A percentile compares a stretch with the other conserved stretches of the same genome.
phyloP scores from a whole-genome alignment of 1,140 invertebrate genomes.

The Gryllus bimaculatus region DNA sequence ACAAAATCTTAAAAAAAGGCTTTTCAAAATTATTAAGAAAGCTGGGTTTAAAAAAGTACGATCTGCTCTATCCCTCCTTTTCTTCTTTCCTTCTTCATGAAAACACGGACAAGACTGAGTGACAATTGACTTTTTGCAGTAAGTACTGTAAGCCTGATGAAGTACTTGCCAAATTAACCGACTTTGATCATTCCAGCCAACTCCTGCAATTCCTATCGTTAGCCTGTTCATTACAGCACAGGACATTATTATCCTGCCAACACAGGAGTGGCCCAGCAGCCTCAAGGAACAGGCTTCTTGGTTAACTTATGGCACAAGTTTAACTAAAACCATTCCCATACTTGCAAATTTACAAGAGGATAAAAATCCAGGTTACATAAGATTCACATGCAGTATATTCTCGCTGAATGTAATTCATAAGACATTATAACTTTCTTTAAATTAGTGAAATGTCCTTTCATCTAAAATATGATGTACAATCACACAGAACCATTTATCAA shows the following conservation, averaged over 20 bases:
- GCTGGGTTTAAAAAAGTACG: not conserved
- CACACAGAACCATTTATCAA: not conserved
- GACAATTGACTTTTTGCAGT: not conserved
- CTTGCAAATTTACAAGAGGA: not conserved
- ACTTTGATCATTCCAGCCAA: not conserved
- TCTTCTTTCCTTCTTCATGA: not conserved
- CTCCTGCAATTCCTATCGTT: not conserved
- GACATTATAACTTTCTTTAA: not conserved
- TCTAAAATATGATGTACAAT: not conserved
- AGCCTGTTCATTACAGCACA: not conserved
- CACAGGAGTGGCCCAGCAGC: not conserved
- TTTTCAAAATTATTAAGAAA: not conserved
- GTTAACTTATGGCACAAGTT: not conserved
- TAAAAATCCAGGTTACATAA: not conserved
- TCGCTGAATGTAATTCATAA: not conserved
- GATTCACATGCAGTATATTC: not conserved
- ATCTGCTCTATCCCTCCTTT: not conserved
- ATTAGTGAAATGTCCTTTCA: not conserved
- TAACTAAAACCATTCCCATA: not conserved
- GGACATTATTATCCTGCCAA: not conserved
- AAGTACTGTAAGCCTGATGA: not conserved
- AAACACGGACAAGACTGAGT: not conserved
- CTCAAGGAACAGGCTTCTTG: not conserved
- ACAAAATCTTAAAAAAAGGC: not conserved
- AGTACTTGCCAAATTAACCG: conserved; percentile 1